Percentiles rank a stretch among this genome's conserved stretches.
Evolutionary conservation across 2,797 vertebrate species (phyloP).

Genomic region (Lepilemur septentrionalis): DNA sequence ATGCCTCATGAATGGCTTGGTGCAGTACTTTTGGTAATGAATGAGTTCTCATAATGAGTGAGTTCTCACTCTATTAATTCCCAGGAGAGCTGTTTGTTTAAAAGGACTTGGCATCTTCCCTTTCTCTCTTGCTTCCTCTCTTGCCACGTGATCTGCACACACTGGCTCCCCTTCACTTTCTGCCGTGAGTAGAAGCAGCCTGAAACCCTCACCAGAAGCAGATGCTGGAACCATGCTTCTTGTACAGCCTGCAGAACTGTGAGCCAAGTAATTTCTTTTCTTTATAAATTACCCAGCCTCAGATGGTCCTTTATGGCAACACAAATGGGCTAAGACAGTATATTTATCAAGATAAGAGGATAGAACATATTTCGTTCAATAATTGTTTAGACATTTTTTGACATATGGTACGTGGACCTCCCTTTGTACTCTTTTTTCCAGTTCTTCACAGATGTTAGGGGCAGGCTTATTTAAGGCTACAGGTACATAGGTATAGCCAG

Average conservation of each 20-base stretch:
- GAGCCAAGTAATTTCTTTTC: not conserved
- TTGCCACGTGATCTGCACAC: not conserved
- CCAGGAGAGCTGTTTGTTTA: not conserved
- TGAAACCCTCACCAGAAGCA: not conserved
- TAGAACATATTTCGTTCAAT: not conserved
- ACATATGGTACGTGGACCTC: not conserved
- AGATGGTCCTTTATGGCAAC: not conserved
- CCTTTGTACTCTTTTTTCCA: not conserved
- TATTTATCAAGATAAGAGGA: slow-evolving; percentile 10
- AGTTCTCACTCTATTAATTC: not conserved
- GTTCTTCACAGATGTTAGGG: not conserved
- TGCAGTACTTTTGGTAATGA: not conserved
- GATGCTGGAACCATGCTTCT: not conserved
- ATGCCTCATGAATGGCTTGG: not conserved
- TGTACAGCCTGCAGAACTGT: not conserved
- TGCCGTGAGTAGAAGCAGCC: not conserved
- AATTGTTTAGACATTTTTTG: not conserved
- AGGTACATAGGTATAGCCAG: not conserved
- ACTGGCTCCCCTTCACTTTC: not conserved
- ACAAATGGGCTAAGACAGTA: not conserved
- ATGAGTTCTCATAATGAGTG: not conserved
- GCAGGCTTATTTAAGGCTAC: not conserved
- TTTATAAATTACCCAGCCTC: not conserved
- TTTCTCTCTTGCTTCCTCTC: not conserved
- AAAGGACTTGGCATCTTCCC: not conserved